A percentile compares a stretch with the other conserved stretches of the same genome.
phyloP scores from a whole-genome alignment of 2,113 vertebrate species.

The Irena cyanogastra region DNA sequence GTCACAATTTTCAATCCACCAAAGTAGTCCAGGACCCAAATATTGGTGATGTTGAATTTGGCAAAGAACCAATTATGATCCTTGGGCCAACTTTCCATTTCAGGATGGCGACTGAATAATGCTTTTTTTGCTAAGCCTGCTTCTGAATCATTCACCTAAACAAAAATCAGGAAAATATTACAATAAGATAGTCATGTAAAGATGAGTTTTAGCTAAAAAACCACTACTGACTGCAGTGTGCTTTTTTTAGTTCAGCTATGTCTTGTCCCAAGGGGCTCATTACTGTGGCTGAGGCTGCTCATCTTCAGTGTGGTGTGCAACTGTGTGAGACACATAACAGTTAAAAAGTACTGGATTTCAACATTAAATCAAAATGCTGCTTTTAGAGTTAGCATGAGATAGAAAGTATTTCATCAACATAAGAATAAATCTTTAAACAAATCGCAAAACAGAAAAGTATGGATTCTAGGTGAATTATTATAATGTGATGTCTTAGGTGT shows the following conservation, averaged over 20 bases:
- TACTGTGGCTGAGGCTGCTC: not conserved
- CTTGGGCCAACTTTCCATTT: slow-evolving; percentile 88
- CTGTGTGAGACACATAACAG: not conserved
- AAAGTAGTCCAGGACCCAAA: slow-evolving; percentile 96
- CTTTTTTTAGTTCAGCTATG: not conserved
- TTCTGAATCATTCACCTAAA: slow-evolving; percentile 84
- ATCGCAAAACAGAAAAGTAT: not conserved
- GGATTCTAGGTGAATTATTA: not conserved
- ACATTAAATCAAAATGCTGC: not conserved
- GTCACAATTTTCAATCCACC: slow-evolving; percentile 89
- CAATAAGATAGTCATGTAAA: not conserved
- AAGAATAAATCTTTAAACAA: not conserved
- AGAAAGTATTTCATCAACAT: not conserved
- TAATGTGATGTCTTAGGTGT: not conserved
- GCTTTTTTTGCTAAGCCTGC: slow-evolving; percentile 75
- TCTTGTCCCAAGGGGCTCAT: not conserved
- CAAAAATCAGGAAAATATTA: not conserved
- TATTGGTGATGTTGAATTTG: slow-evolving; percentile 89
- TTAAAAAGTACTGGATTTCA: not conserved
- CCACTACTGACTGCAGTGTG: not conserved
- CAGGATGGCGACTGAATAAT: slow-evolving; percentile 88
- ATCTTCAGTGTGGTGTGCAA: not conserved
- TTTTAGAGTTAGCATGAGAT: not conserved
- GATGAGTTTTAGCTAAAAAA: not conserved
- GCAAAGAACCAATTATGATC: slow-evolving; percentile 94